These are phyloP conservation scores for Clistopyga incitator DNA, from an alignment of 2,888 invertebrate genomes.

Conservation along the genomic window DNA sequence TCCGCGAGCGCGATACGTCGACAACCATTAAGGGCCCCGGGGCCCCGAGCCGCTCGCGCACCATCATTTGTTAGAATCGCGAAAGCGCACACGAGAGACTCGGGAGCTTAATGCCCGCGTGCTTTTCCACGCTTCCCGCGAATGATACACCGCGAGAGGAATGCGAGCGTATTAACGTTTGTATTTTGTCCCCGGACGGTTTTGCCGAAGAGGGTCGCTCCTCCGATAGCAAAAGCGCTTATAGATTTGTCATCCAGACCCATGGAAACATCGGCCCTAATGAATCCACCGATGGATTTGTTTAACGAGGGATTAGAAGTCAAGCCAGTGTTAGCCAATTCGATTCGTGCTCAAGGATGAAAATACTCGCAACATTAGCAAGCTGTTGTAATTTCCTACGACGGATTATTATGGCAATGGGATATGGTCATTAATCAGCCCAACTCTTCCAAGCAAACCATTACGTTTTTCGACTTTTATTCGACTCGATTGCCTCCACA, in stretches of 20 bases:
- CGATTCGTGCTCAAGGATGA: conserved; percentile 51
- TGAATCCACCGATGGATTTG: conserved; percentile 47
- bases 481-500: background rate
- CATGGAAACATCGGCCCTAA: conserved; percentile 37
- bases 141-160: conserved; percentile 73
- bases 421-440: conserved; percentile 56
- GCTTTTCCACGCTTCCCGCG: conserved; percentile 80
- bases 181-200: conserved; percentile 66
- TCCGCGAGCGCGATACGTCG: conserved; percentile 65
- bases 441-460: background rate
- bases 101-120: conserved; percentile 79
- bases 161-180: conserved; percentile 80
- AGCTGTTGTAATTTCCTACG: conserved; percentile 47
- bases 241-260: conserved; percentile 63
- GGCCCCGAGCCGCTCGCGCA: conserved; percentile 58
- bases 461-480: background rate
- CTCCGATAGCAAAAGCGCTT: conserved; percentile 35
- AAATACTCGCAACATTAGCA: conserved; percentile 45
- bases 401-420: conserved; percentile 48
- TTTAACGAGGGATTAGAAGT: conserved; percentile 37
- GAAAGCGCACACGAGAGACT: conserved; percentile 65
- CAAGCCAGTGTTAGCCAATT: conserved; percentile 41
- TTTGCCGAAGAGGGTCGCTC: conserved; percentile 24
- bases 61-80: conserved; percentile 82
- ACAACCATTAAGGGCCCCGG: conserved; percentile 63